These are phyloP conservation scores for Drosophila sturtevanti DNA, from an alignment of 1,140 invertebrate genomes.

Conservation along the genomic window DNA sequence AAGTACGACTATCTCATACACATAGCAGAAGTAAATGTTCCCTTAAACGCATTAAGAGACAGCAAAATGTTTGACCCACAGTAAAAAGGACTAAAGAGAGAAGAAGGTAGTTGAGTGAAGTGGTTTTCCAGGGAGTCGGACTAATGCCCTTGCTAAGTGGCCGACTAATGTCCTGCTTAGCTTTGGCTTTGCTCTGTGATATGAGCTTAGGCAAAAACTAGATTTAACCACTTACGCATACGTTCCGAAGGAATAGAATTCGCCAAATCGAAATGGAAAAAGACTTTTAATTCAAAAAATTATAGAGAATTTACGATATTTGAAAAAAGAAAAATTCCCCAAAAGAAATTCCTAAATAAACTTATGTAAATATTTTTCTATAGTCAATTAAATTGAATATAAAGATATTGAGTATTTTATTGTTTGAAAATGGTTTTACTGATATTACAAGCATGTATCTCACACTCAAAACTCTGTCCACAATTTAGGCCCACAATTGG, in stretches of 20 bases:
- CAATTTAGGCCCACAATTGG: slow-evolving; percentile 40
- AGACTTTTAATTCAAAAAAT: neutral
- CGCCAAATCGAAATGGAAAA: slow-evolving; percentile 20
- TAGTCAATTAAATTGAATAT: neutral
- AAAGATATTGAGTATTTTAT: neutral
- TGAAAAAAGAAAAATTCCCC: too few relatives aligned
- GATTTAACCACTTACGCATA: slow-evolving; percentile 3
- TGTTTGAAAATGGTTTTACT: neutral
- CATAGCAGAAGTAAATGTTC: slow-evolving; percentile 61
- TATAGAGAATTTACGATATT: neutral
- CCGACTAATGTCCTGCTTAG: slow-evolving; percentile 58
- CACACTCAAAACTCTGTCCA: slow-evolving; percentile 5
- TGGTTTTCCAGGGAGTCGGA: slow-evolving; percentile 10
- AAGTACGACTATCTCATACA: slow-evolving; percentile 30
- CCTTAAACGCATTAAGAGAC: slow-evolving; percentile 69
- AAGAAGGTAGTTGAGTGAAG: neutral
- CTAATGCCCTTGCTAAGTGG: slow-evolving; percentile 52
- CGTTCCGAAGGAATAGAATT: too few relatives aligned
- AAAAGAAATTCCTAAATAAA: too few relatives aligned
- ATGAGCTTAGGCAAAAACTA: slow-evolving; percentile 35
- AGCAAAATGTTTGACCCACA: slow-evolving; percentile 56
- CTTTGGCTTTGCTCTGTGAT: slow-evolving; percentile 46
- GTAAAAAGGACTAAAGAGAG: slow-evolving; percentile 9
- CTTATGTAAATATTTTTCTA: too few relatives aligned
- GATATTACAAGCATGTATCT: neutral